Percentiles rank a stretch among this genome's conserved stretches.
phyloP scores from a whole-genome alignment of 2,113 vertebrate species.

The Pogonocichla stellata region DNA sequence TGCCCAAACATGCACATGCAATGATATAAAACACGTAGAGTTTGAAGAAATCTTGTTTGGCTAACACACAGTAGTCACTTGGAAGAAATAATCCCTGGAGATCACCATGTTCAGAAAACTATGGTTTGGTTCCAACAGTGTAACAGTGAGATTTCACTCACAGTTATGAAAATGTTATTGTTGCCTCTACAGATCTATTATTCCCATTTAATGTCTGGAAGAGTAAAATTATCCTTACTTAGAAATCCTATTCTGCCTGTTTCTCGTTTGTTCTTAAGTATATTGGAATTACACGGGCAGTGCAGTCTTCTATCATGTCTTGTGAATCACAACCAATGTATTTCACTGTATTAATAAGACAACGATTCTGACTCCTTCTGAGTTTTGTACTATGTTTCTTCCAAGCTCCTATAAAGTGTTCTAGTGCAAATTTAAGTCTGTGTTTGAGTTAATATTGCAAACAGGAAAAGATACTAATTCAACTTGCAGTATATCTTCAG shows the following conservation, averaged over 20 bases:
- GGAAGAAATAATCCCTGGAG: not conserved
- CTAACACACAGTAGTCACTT: constrained; percentile 8
- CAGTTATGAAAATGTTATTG: constrained; percentile 20
- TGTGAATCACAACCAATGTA: not conserved
- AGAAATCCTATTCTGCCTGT: not conserved
- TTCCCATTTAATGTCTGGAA: not conserved
- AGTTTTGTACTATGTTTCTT: not conserved
- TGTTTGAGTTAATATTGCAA: not conserved
- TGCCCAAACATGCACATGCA: not conserved
- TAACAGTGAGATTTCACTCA: not conserved
- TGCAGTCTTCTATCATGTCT: not conserved
- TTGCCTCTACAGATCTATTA: not conserved
- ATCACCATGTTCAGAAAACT: not conserved
- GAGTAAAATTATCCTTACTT: not conserved
- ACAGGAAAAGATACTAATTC: not conserved
- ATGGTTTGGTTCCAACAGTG: not conserved
- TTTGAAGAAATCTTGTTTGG: constrained; percentile 2
- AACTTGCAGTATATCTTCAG: not conserved
- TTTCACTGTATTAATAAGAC: not conserved
- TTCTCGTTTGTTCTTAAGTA: not conserved
- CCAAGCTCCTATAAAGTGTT: not conserved
- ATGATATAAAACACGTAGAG: not conserved
- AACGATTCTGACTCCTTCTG: not conserved
- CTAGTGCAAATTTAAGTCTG: not conserved
- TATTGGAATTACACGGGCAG: not conserved